These are phyloP conservation scores for Archegozetes longisetosus DNA, from an alignment of 1,140 invertebrate species.

Conservation along the genomic window DNA sequence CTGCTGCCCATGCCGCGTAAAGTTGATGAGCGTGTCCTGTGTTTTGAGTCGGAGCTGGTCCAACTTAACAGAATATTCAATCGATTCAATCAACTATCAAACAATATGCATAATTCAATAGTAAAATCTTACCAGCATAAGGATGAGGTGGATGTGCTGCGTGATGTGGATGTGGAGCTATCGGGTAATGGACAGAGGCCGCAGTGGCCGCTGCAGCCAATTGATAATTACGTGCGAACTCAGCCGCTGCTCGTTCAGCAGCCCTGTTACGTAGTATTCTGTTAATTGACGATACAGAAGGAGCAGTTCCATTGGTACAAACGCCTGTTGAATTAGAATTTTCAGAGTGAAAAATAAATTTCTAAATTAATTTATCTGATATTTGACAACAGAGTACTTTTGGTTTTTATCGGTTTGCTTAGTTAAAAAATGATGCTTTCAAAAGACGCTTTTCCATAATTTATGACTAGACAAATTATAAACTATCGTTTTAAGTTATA, in stretches of 20 bases:
- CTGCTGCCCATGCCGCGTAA: constrained; percentile 22
- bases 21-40: constrained; percentile 19
- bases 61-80: neutral
- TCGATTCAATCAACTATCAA: neutral
- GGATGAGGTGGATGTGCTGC: constrained; percentile 11
- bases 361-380: no score
- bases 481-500: no score
- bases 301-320: constrained; percentile 68
- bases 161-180: constrained; percentile 18
- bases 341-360: no score
- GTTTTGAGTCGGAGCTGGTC: constrained; percentile 5
- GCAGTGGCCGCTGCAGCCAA: constrained; percentile 65
- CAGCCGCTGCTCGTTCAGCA: constrained; percentile 76
- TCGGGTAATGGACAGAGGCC: constrained; percentile 24
- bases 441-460: no score
- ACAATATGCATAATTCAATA: constrained; percentile 12
- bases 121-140: constrained; percentile 12
- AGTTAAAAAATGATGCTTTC: no score
- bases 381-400: no score
- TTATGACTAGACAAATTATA: no score
- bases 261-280: constrained; percentile 70
- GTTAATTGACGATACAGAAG: constrained; percentile 83
- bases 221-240: constrained; percentile 61
- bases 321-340: constrained; percentile 40
- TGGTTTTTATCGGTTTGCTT: no score